Evolutionary conservation across 2,113 vertebrate species (phyloP).

Genomic region (Ariopsis seemanni): DNA sequence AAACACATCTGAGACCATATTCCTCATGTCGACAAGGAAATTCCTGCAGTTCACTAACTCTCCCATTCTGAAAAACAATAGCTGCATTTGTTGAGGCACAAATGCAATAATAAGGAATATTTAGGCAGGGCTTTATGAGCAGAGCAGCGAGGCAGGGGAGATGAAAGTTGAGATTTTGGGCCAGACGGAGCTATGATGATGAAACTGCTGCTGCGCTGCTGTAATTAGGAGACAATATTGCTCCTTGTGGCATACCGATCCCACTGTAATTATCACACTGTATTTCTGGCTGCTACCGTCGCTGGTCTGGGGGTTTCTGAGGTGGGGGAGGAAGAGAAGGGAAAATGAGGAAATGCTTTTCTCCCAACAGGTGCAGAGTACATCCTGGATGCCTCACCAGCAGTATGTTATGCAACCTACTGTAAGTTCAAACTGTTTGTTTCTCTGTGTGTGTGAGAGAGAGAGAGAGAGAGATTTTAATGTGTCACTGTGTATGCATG

Average conservation of each 20-base stretch:
- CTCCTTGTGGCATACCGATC: slow-evolving; percentile 65
- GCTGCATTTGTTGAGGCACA: slow-evolving; percentile 24
- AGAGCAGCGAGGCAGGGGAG: slow-evolving; percentile 50
- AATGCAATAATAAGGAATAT: slow-evolving; percentile 50
- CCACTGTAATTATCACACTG: slow-evolving; percentile 56
- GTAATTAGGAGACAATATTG: slow-evolving; percentile 72
- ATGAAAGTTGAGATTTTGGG: slow-evolving; percentile 71
- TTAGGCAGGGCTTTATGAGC: slow-evolving; percentile 45
- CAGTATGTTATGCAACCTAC: slow-evolving; percentile 99
- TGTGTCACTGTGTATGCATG: neutral
- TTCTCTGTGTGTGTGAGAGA: slow-evolving; percentile 12
- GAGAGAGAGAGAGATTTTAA: neutral
- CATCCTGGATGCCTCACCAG: slow-evolving; percentile 99
- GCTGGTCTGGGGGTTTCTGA: slow-evolving; percentile 42
- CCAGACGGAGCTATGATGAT: slow-evolving; percentile 71
- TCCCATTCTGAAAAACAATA: slow-evolving; percentile 23
- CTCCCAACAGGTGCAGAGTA: slow-evolving; percentile 91
- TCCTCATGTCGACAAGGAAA: neutral
- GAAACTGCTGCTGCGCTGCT: slow-evolving; percentile 67
- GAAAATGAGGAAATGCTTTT: slow-evolving; percentile 51
- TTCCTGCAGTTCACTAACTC: slow-evolving; percentile 7
- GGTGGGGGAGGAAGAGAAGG: slow-evolving; percentile 34
- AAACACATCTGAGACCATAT: neutral
- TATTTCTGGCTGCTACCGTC: slow-evolving; percentile 53
- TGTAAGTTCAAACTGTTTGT: slow-evolving; percentile 81